Evolutionary conservation across 2,113 vertebrate species (phyloP).

Genomic region (Cichladusa arquata): DNA sequence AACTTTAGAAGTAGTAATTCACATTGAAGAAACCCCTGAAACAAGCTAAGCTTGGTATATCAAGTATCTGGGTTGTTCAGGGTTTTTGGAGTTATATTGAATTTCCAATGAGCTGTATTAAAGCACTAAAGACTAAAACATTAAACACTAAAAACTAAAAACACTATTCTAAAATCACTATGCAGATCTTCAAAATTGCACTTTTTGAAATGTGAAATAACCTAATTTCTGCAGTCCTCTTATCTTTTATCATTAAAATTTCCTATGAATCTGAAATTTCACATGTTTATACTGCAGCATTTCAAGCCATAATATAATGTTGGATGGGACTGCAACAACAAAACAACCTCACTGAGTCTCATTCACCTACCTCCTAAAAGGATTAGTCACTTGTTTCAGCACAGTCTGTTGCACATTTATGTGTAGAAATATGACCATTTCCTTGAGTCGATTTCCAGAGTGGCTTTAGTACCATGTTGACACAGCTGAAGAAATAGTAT

Average conservation of each 20-base stretch:
- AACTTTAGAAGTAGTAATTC: background rate
- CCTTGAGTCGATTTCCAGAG: background rate
- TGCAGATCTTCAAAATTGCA: background rate
- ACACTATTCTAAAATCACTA: background rate
- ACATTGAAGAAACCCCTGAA: background rate
- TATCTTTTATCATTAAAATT: background rate
- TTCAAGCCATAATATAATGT: background rate
- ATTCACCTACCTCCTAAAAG: background rate
- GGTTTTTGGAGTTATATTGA: rapidly evolving
- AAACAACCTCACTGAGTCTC: background rate
- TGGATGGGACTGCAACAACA: background rate
- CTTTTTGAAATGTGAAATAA: background rate
- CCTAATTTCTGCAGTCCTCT: background rate
- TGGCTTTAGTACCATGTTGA: background rate
- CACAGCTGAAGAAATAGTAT: background rate
- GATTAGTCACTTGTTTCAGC: background rate
- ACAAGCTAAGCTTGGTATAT: background rate
- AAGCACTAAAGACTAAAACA: background rate
- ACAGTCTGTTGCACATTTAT: background rate
- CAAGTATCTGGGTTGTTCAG: background rate
- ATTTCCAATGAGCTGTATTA: background rate
- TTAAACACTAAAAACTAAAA: too few relatives aligned
- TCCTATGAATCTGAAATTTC: background rate
- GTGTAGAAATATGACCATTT: background rate
- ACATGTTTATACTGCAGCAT: background rate